A percentile compares a stretch with the other conserved stretches of the same genome.
phyloP scores from a whole-genome alignment of 2,888 invertebrate genomes.

The Molanna angustata region DNA sequence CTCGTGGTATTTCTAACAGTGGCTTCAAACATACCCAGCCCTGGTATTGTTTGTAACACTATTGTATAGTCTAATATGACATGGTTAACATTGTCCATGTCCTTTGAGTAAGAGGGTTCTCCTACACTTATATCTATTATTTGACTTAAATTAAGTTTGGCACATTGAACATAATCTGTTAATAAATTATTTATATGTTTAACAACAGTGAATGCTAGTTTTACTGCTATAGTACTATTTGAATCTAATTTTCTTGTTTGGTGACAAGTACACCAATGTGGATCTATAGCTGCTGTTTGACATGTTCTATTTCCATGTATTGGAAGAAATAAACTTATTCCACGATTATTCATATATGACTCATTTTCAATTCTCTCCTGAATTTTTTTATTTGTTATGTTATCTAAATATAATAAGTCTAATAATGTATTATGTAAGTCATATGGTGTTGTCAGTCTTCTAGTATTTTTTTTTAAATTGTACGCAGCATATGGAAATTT shows the following conservation, averaged over 20 bases:
- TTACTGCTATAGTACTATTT: conserved; percentile 53
- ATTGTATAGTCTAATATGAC: conserved; percentile 62
- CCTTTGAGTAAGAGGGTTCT: conserved; percentile 43
- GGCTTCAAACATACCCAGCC: conserved; percentile 74
- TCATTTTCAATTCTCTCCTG: conserved; percentile 40
- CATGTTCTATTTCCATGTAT: conserved; percentile 74
- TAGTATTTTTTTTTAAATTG: conserved; percentile 65
- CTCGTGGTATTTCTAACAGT: conserved; percentile 55
- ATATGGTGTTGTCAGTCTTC: conserved; percentile 77
- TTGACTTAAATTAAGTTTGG: conserved; percentile 57
- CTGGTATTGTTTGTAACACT: conserved; percentile 62
- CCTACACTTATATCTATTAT: conserved; percentile 68
- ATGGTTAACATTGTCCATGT: conserved; percentile 40
- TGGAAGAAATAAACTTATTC: conserved; percentile 74
- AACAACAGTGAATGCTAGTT: conserved; percentile 62
- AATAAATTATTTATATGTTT: conserved; percentile 64
- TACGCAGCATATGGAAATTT: conserved; percentile 59
- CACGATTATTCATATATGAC: conserved; percentile 49
- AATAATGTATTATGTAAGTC: conserved; percentile 78
- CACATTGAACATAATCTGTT: conserved; percentile 61
- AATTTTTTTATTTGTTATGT: conserved; percentile 46
- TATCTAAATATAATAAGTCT: conserved; percentile 61
- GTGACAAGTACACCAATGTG: conserved; percentile 89
- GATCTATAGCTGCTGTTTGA: conserved; percentile 69
- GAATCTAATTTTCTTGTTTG: conserved; percentile 56